Evolutionary conservation across 1,140 invertebrate species (phyloP).

Genomic region (Meloidogyne exigua): DNA sequence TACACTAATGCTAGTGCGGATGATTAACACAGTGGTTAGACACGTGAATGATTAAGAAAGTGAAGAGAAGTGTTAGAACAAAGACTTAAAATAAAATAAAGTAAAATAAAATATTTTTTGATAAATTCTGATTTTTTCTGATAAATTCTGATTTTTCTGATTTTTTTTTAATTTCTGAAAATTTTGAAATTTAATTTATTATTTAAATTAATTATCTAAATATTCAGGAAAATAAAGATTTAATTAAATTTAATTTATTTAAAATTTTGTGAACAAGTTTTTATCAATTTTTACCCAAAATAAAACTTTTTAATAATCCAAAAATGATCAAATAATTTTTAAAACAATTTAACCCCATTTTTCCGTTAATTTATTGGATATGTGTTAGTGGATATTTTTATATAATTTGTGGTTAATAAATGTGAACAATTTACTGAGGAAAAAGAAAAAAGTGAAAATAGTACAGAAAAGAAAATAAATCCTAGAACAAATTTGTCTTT

Average conservation of each 20-base stretch:
- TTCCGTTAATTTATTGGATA: background rate
- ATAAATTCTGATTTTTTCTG: background rate
- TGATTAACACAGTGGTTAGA: background rate
- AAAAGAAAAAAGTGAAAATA: background rate
- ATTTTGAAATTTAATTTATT: too few relatives aligned
- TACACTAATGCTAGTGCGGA: background rate
- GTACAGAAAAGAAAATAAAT: too few relatives aligned
- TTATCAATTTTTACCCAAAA: background rate
- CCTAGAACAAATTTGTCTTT: too few relatives aligned
- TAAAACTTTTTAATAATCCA: background rate
- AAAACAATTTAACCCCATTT: background rate
- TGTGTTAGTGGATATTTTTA: background rate
- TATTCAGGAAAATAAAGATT: too few relatives aligned
- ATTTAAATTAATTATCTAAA: too few relatives aligned
- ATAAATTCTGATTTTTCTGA: too few relatives aligned
- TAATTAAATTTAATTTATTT: too few relatives aligned
- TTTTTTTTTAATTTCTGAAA: too few relatives aligned
- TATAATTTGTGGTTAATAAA: background rate
- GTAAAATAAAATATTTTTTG: background rate
- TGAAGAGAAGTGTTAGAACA: background rate
- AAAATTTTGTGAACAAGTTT: background rate
- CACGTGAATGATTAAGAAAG: slow-evolving; percentile 2
- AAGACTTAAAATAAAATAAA: background rate
- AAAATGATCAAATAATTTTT: background rate
- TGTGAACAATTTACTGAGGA: background rate